Evolutionary conservation across 2,797 vertebrate genomes (phyloP), one percentile per base, ranked within the genome.

Genomic region (Apodemus agrarius): DNA sequence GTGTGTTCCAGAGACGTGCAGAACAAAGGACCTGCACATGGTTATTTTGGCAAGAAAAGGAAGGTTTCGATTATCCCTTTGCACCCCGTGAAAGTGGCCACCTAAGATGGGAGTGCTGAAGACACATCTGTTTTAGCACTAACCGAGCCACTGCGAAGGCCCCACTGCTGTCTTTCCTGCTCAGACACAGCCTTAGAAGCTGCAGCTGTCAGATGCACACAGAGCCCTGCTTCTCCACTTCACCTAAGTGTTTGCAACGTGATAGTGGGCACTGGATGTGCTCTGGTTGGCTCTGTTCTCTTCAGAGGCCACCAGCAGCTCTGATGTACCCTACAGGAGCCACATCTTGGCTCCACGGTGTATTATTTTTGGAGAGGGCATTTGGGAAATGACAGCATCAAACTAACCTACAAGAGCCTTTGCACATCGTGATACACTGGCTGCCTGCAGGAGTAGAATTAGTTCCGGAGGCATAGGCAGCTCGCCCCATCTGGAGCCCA

Each of bases 11-110:
- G 83, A 97, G 91, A 90, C 67, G 3, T 93, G 46, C 89, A 95
- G 97, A 97, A 97, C 97, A 97, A 97, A 97, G 96, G 96, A 94
- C 93, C 94, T 82, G 95, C 96, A 96, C 96, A 84, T 97, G 98
- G 92, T 97, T 97, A 97, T 97, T 96, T 97, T 98, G 97, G 98
- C 97, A 97, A 97, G 94, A 91, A 96, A 80, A 69, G 96, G 92
- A 96, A 97, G 95, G 97, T 97, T 97, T 97, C 96, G 97, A 97
- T 97, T 97, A 97, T 97, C 92, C 85, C 93, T 97, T 97, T 96
- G 96, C 85, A 97, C 89, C 89, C 96, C 11, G 0, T 97, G 97
- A 94, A 97, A 97, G 93, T 95, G 97, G 93, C 97, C 98, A 98
- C 97, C 98, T 97, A 97, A 96, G 98, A 95, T 31, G 97, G 81